Base-by-base conservation (phyloP, 1,140 invertebrate genomes). In the Babylonia areolata region DNA sequence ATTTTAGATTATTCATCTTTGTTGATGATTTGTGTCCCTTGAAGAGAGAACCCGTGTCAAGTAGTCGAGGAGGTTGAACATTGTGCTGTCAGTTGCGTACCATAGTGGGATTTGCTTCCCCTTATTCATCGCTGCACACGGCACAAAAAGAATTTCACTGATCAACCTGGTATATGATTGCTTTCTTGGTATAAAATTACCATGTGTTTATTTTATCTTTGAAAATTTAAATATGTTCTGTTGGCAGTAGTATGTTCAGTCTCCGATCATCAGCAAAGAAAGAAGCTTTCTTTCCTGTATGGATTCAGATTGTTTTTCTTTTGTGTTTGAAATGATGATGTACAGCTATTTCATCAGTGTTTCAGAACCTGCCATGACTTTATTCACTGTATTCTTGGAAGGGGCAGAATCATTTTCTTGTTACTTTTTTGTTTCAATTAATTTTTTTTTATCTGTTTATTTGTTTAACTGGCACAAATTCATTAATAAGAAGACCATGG, bases 81-180 rank as follows among this genome's bases (percentile, higher is more conserved):
- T 64, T 64, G 58, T n/a, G 58, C 58, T 64, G 58, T 64, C 58
- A 64, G 58, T 64, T 64, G 58, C 58, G 58, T 64, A 64, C 58
- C 58, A 23, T 64, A 28, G 58, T 64, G 58, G 58, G 58, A 64
- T 5, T 64, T n/a, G 58, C 58, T 64, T 64, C 58, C 58, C 58
- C 58, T 64, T 64, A 28, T 64, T n/a, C 58, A n/a, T 64, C 58
- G 58, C 58, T 28, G 58, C 58, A 39, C 75, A 78, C 20, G 33
- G 75, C 35, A 42, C 75, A 42, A 31, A 78, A 42, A 35, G 75
- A 78, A 78, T 64, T 64, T 42, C 75, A 78, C 35, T 42, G 40
- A 42, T 28, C 75, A 2, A 28, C 40, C 75, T 23, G 75, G 40
- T 42, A 42, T 78, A 78, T 37, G 35, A 42, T 78, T 78, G 75